A percentile compares a stretch with the other conserved stretches of the same genome.
These are phyloP conservation scores for Ceyx melanurus DNA, from an alignment of 2,113 vertebrate species.

Conservation along the genomic window DNA sequence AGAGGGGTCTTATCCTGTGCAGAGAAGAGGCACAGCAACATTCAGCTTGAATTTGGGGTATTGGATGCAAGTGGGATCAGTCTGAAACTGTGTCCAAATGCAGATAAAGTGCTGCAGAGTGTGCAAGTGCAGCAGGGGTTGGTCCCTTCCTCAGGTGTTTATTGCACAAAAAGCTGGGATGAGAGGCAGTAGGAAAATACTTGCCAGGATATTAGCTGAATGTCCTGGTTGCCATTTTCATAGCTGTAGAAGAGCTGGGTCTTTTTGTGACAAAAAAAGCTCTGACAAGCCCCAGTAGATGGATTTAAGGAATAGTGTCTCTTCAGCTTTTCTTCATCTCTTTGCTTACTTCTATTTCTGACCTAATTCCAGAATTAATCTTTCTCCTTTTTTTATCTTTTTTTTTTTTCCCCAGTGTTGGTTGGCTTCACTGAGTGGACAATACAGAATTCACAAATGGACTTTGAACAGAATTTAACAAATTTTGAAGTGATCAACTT, in stretches of 20 bases:
- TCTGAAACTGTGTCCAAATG: background rate
- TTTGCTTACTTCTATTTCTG: background rate
- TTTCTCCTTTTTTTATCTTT: background rate
- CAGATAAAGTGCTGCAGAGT: background rate
- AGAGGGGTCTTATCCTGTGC: accelerated
- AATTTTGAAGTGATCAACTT: background rate
- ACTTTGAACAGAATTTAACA: background rate
- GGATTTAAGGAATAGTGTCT: background rate
- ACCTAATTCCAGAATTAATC: background rate
- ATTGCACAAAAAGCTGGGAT: background rate
- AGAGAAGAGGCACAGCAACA: background rate
- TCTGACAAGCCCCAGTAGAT: background rate
- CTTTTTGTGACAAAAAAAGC: background rate
- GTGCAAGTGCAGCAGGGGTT: background rate
- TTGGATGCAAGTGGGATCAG: background rate
- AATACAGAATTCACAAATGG: background rate
- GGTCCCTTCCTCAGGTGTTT: background rate
- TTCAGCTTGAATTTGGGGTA: background rate
- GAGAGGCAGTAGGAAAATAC: background rate
- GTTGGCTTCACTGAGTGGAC: background rate
- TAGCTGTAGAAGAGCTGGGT: background rate
- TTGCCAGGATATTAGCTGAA: background rate
- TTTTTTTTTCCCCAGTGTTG: background rate
- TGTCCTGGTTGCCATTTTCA: background rate
- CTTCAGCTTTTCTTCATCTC: background rate